Base-by-base conservation (phyloP, 2,113 vertebrate species). In the Carollia perspicillata region DNA sequence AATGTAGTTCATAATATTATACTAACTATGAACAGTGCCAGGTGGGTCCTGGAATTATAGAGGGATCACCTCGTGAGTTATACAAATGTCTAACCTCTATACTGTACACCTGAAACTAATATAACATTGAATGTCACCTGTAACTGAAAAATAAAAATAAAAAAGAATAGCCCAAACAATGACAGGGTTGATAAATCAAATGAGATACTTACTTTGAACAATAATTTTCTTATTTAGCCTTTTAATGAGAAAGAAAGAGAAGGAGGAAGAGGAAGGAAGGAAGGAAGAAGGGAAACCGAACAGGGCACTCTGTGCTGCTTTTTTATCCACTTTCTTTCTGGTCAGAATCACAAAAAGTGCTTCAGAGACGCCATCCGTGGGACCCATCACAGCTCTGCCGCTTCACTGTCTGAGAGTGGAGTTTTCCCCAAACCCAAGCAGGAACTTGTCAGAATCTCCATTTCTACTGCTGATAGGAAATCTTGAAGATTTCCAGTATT, bases 401-500 rank as follows among this genome's bases (percentile, higher is more conserved):
- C 58, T 40, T 77, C 71, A 26, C 49, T 80, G 0, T 75, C 47
- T 81, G 60, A 53, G 51, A 69, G 47, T 7, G 33, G n/a, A 77
- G 47, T 13, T 80, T 89, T 75, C 53, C 65, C 58, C 11, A 1
- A 94, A 55, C 51, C 68, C 81, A 90, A 40, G 33, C 44, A 42
- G 28, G 49, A 71, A 77, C 81, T 90, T 86, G 42, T 60, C 83
- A 65, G 66, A 58, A 40, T 11, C 77, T 88, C 75, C 28, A 4
- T 53, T 42, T 95, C 84, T 87, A 17, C 60, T 75, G 83, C 44
- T 60, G 37, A 96, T 69, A n/a, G 2, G 63, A 84, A 93, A 47
- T 94, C 87, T 96, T 87, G 65, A 90, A 94, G 84, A 83, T 17
- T 58, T 69, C 92, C 95, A 93, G 44, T 66, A 40, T 88, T 94